Percentiles rank a stretch among this genome's conserved stretches.
These are phyloP conservation scores for Sebastes baramenuke DNA, from an alignment of 2,797 vertebrate genomes.

Conservation along the genomic window DNA sequence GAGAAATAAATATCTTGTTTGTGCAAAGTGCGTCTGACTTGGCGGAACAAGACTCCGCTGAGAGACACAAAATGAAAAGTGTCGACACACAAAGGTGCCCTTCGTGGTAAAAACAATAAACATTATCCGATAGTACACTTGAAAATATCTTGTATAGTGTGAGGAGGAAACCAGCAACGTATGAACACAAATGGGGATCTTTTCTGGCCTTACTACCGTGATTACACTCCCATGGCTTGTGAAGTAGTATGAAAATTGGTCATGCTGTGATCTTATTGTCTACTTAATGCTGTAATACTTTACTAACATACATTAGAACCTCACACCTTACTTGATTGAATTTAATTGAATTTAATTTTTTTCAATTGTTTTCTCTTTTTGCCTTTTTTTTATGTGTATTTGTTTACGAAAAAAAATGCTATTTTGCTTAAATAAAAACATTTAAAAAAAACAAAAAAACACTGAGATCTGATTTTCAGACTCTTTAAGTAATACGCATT, in stretches of 20 bases:
- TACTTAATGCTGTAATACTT: background rate
- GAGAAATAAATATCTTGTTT: conserved; percentile 14
- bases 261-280: background rate
- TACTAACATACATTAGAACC: background rate
- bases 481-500: background rate
- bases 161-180: background rate
- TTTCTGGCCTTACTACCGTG: background rate
- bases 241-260: background rate
- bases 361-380: background rate
- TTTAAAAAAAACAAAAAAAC: no score
- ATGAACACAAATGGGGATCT: background rate
- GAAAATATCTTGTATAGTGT: background rate
- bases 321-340: background rate
- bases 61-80: background rate
- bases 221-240: background rate
- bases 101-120: no score
- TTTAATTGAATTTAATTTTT: background rate
- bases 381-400: background rate
- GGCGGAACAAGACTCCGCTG: background rate
- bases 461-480: no score
- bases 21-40: background rate
- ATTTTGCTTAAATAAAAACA: background rate
- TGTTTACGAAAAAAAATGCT: background rate
- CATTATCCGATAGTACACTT: background rate
- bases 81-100: no score